Conservation (phyloP, 2,888 invertebrate genomes). For the Neoaliturus tenellus region DNA sequence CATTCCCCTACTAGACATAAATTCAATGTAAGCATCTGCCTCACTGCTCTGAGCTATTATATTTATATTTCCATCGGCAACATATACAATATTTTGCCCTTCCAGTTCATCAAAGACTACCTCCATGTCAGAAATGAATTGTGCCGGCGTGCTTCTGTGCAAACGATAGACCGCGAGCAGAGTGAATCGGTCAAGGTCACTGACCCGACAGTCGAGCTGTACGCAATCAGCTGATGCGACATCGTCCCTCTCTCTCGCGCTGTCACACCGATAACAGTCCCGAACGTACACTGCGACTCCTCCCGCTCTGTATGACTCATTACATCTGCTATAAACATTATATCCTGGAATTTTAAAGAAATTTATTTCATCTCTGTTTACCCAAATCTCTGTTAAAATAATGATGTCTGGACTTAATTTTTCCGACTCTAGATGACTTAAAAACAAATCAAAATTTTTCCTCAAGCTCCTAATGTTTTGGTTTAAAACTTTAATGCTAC, state of each 20-base stretch:
- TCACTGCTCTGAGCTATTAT: neutral
- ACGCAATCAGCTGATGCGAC: neutral
- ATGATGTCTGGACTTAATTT: neutral
- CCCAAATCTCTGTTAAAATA: constrained; percentile 9
- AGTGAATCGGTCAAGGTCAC: neutral
- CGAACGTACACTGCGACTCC: neutral
- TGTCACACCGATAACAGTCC: neutral
- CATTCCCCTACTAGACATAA: constrained; percentile 5
- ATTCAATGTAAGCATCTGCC: neutral
- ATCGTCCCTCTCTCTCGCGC: neutral
- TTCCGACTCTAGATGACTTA: neutral
- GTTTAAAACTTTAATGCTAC: neutral
- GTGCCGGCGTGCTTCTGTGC: neutral
- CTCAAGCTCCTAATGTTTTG: constrained; percentile 11
- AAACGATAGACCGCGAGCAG: neutral
- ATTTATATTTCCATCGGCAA: neutral
- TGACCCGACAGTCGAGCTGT: neutral
- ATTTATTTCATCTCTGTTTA: neutral
- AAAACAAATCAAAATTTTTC: constrained; percentile 9
- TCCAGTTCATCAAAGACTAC: neutral
- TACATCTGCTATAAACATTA: neutral
- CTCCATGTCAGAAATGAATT: neutral
- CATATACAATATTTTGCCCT: neutral
- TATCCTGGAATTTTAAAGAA: neutral
- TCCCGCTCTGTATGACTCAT: constrained; percentile 1